Base-by-base conservation (phyloP, 2,888 invertebrate species). In the Phaonia tiefii region DNA sequence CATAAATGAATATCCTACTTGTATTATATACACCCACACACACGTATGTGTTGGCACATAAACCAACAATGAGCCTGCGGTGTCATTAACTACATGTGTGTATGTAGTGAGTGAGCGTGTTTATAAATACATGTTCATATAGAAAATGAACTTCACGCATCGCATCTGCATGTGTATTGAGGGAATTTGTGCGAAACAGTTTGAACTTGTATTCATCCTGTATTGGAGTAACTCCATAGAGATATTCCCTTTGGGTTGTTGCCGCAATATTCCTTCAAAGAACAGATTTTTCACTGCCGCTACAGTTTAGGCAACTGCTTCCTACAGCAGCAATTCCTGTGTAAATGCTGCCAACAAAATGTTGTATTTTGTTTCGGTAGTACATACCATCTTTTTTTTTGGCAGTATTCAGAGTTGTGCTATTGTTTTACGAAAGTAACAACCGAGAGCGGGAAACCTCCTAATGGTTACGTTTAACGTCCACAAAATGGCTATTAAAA, bases 41-140 rank as follows among this genome's bases (percentile, higher is more conserved):
- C 4, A 15, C 17, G 26, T 46, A 26, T 22, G 15, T 75, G 79
- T 79, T 79, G 74, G 70, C 79, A 74, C 56, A 74, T 70, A 74
- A 79, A 70, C 79, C 74, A 74, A 63, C 74, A 79, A 66, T 74
- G 65, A 74, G 74, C 79, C 79, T 79, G 65, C 70, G 74, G 79
- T 66, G 69, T 79, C 56, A 78, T 56, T 73, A 73, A 60, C 72
- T 73, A 26, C 70, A 60, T 51, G 51, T 65, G 11, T 31, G 22
- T 44, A 69, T 69, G 73, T 60, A 60, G 44, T 49, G 70, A 70
- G n/a, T 26, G 58, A 56, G 70, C 58, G 44, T n/a, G 42, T 15
- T 22, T 20, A 58, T 42, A 37, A 11, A 17, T 39, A 49, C n/a
- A 2, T 63, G 25, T 70, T 5, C 17, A 44, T 54, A 26, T 60